These are phyloP conservation scores for Teleopsis dalmanni DNA, from an alignment of 1,140 invertebrate genomes.

Conservation along the genomic window DNA sequence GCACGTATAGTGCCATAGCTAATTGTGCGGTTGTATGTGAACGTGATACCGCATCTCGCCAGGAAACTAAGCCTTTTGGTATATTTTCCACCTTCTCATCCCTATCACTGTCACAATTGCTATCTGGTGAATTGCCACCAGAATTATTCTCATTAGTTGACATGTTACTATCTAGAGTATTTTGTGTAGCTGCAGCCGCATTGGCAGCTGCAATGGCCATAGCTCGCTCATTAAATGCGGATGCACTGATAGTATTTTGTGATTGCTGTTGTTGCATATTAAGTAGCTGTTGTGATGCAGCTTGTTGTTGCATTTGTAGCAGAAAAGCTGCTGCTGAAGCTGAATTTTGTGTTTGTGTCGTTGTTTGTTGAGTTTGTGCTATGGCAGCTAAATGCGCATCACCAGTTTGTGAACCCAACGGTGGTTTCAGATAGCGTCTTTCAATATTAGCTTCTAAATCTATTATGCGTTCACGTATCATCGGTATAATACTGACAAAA, in stretches of 20 bases:
- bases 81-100: slow-evolving; percentile 45
- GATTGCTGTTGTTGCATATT: slow-evolving; percentile 23
- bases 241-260: slow-evolving; percentile 29
- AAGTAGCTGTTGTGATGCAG: slow-evolving; percentile 15
- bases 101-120: slow-evolving; percentile 38
- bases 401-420: slow-evolving; percentile 59
- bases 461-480: slow-evolving; percentile 69
- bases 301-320: slow-evolving; percentile 35
- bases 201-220: slow-evolving; percentile 37
- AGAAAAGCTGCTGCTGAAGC: slow-evolving; percentile 35
- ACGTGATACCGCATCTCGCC: slow-evolving; percentile 79
- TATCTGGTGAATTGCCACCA: slow-evolving; percentile 33
- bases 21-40: slow-evolving; percentile 82
- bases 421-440: slow-evolving; percentile 86
- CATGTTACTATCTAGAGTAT: background rate
- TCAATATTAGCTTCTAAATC: slow-evolving; percentile 85
- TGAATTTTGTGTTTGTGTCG: slow-evolving; percentile 35
- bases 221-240: slow-evolving; percentile 35
- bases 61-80: slow-evolving; percentile 68
- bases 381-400: slow-evolving; percentile 41
- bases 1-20: slow-evolving; percentile 80
- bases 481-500: slow-evolving; percentile 49
- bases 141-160: slow-evolving; percentile 22
- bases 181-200: slow-evolving; percentile 14
- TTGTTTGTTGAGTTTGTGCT: slow-evolving; percentile 40